Conservation (phyloP, 92 coral and sea anemone species). For the Metridium senile region DNA sequence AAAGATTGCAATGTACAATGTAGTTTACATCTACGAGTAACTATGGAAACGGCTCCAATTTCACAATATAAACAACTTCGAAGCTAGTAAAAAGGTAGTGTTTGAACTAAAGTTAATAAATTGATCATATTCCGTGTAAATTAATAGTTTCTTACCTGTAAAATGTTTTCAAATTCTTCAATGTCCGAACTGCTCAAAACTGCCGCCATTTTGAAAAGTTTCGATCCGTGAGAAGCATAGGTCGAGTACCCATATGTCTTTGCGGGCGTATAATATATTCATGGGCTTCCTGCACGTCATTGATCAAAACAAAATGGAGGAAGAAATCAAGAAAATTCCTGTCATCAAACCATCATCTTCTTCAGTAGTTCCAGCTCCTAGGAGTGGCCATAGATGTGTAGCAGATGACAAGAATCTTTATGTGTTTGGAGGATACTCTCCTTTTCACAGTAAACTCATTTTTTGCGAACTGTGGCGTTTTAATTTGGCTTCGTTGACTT, state of each 20-base stretch:
- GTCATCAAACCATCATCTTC: conserved; percentile 33
- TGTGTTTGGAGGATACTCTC: conserved; percentile 94
- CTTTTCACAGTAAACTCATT: conserved; percentile 52
- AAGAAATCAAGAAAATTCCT: conserved; percentile 8
- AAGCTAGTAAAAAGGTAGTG: background rate
- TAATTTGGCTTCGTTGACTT: conserved; percentile 58
- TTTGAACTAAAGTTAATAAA: background rate
- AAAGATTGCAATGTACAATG: too few relatives aligned
- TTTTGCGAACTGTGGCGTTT: conserved; percentile 92
- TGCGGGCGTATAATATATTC: conserved; percentile 2
- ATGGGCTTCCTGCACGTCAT: background rate
- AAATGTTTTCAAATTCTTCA: conserved; percentile 62
- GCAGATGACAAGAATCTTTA: conserved; percentile 79
- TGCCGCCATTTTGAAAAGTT: conserved; percentile 91
- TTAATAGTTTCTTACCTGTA: conserved; percentile 63
- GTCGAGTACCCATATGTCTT: conserved; percentile 38
- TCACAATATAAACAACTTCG: background rate
- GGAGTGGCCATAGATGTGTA: conserved; percentile 98
- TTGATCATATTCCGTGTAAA: background rate
- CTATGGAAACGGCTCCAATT: conserved; percentile 22
- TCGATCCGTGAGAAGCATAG: conserved; percentile 19
- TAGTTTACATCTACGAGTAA: background rate
- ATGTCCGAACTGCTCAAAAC: conserved; percentile 81
- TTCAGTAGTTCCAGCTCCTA: conserved; percentile 64
- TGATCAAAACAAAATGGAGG: conserved; percentile 37